These are phyloP conservation scores for Phalloptychus januarius DNA, from an alignment of 2,797 vertebrate genomes.

Conservation along the genomic window DNA sequence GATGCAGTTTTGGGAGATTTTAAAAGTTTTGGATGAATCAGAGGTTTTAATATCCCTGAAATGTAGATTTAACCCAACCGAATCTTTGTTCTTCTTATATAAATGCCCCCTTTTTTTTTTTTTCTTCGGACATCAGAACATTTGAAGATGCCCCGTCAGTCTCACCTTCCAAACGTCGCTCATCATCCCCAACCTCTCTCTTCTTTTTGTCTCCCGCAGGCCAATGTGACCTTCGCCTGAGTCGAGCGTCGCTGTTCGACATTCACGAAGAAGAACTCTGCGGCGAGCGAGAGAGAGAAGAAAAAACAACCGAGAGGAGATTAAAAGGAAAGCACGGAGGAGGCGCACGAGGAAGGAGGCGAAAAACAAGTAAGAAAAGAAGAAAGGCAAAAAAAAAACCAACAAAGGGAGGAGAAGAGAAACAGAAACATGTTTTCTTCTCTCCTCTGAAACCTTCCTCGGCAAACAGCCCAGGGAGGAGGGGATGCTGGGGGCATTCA, in stretches of 20 bases:
- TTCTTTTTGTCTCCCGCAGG: conserved; percentile 36
- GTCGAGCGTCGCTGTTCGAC: conserved; percentile 49
- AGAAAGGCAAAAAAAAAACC: conserved; percentile 22
- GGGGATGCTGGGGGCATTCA: conserved; percentile 20
- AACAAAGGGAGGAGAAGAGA: conserved; percentile 59
- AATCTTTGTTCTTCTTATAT: not conserved
- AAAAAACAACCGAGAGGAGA: conserved; percentile 22
- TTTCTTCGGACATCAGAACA: conserved; percentile 44
- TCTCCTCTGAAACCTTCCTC: conserved; percentile 28
- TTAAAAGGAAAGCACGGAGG: conserved; percentile 47
- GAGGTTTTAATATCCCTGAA: not conserved
- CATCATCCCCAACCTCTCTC: conserved; percentile 23
- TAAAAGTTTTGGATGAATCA: not conserved
- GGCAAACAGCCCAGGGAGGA: conserved; percentile 23
- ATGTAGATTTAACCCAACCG: not conserved
- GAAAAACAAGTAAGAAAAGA: conserved; percentile 67
- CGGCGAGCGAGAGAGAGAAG: not conserved
- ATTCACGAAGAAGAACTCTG: conserved; percentile 53
- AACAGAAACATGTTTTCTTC: conserved; percentile 37
- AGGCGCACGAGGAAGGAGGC: conserved; percentile 59
- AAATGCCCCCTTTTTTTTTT: not conserved
- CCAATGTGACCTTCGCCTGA: conserved; percentile 77
- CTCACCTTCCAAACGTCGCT: conserved; percentile 31
- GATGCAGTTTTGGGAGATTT: not conserved
- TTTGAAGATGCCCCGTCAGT: conserved; percentile 55